phyloP scores from a whole-genome alignment of 1,140 invertebrate genomes.

The Melitaea cinxia region DNA sequence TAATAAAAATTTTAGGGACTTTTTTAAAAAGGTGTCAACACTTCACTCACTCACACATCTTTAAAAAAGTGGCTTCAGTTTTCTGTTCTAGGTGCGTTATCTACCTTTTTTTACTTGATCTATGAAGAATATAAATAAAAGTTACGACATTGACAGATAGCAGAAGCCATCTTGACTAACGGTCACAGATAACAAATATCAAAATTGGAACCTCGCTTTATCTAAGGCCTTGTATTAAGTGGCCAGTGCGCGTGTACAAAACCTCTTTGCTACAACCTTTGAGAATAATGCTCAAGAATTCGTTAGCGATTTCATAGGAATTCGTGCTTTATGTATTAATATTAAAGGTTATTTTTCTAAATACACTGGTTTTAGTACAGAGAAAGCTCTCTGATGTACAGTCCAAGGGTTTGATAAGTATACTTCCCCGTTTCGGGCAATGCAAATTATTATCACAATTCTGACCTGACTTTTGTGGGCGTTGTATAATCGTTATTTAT shows the following conservation, averaged over 20 bases:
- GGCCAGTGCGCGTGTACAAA: slow-evolving; percentile 41
- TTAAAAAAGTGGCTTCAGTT: no score
- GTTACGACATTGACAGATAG: slow-evolving; percentile 39
- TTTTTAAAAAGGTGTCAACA: no score
- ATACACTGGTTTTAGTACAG: slow-evolving; percentile 34
- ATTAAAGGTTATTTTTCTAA: slow-evolving; percentile 32
- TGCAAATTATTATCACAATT: slow-evolving; percentile 71
- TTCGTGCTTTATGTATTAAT: slow-evolving; percentile 26
- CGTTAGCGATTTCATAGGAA: slow-evolving; percentile 22
- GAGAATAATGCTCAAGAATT: slow-evolving; percentile 39
- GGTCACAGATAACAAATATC: slow-evolving; percentile 43
- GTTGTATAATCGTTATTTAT: slow-evolving; percentile 67
- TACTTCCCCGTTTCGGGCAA: slow-evolving; percentile 61
- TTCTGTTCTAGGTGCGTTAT: no score
- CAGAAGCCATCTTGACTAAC: slow-evolving; percentile 48
- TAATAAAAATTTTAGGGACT: no score
- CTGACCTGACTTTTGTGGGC: slow-evolving; percentile 62
- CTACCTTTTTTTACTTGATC: no score
- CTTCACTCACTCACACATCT: no score
- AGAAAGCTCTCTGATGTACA: slow-evolving; percentile 70
- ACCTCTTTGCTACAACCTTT: slow-evolving; percentile 35
- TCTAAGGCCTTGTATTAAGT: slow-evolving; percentile 54
- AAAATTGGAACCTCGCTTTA: slow-evolving; percentile 55
- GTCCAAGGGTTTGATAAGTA: slow-evolving; percentile 58
- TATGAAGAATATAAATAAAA: neutral